Conservation (phyloP, 2,888 invertebrate genomes). For the Lasioglossum figueresi region DNA sequence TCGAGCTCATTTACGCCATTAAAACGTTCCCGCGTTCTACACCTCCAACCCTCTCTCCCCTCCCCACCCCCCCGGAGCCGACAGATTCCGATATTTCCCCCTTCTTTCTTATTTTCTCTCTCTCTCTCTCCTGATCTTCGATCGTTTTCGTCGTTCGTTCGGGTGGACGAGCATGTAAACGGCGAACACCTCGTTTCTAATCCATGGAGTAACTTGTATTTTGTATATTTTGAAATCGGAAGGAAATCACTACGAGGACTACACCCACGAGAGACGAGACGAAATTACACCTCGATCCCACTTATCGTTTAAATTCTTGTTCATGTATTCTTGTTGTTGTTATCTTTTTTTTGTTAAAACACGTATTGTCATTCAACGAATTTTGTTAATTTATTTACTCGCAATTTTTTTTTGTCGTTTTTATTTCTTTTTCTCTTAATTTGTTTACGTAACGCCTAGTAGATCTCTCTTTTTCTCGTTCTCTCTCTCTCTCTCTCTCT, state of each 20-base stretch:
- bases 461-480: background rate
- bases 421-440: background rate
- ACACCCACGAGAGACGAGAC: conserved; percentile 62
- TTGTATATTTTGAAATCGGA: conserved; percentile 44
- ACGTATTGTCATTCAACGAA: conserved; percentile 82
- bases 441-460: background rate
- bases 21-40: background rate
- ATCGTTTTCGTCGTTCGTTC: background rate
- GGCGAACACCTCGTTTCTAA: conserved; percentile 22
- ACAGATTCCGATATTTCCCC: background rate
- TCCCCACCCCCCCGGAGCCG: background rate
- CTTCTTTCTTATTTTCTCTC: background rate
- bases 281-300: conserved; percentile 61
- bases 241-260: conserved; percentile 62
- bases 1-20: conserved; percentile 1
- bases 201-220: background rate
- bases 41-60: background rate
- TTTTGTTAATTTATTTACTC: conserved; percentile 65
- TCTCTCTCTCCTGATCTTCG: too few species aligned
- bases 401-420: background rate
- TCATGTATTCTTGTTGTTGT: conserved; percentile 69
- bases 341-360: conserved; percentile 68
- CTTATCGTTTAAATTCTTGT: conserved; percentile 56
- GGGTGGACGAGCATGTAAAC: conserved; percentile 55
- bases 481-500: background rate